Conservation (phyloP, 2,888 invertebrate species). For the Siphonodentalium dalli region DNA sequence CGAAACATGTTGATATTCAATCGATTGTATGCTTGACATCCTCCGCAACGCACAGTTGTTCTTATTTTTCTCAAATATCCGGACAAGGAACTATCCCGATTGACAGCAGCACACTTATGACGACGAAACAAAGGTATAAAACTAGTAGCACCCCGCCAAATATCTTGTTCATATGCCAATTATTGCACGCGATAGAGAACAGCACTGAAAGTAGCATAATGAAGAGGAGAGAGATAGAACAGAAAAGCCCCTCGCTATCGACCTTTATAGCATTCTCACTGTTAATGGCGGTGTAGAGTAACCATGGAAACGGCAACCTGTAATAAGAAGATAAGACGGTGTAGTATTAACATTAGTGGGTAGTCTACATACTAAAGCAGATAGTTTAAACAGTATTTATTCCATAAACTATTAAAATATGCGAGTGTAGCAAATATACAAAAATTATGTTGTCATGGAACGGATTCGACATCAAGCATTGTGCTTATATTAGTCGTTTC, state of each 20-base stretch:
- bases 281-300: conserved; percentile 78
- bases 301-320: conserved; percentile 95
- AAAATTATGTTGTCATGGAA: too few species aligned
- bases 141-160: conserved; percentile 96
- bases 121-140: conserved; percentile 93
- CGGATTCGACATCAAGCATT: too few species aligned
- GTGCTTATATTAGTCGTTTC: too few species aligned
- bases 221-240: conserved; percentile 96
- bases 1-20: too few species aligned
- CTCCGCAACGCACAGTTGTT: too few species aligned
- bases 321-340: conserved; percentile 24
- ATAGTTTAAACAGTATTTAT: too few species aligned
- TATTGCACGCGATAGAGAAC: conserved; percentile 72
- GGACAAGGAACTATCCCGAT: conserved; percentile 47
- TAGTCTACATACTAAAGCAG: too few species aligned
- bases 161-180: conserved; percentile 97
- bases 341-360: too few species aligned
- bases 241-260: conserved; percentile 95
- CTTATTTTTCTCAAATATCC: too few species aligned
- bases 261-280: conserved; percentile 84
- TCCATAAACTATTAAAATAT: too few species aligned
- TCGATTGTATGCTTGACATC: too few species aligned
- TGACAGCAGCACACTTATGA: conserved; percentile 91
- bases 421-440: too few species aligned
- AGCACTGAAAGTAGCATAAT: conserved; percentile 95